phyloP scores from a whole-genome alignment of 1,140 invertebrate genomes.

The Acarapis woodi region DNA sequence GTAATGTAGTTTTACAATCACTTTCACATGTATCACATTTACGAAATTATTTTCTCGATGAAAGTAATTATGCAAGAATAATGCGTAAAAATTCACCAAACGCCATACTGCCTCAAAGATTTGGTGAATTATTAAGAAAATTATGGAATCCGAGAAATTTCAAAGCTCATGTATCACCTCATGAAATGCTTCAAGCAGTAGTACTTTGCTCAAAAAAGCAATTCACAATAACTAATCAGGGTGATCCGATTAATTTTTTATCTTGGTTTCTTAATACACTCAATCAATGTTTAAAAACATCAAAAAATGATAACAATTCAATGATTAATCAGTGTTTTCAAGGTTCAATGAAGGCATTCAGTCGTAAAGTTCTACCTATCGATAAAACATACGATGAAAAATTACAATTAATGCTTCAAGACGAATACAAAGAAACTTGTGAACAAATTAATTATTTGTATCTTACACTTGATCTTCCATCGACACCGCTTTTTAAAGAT shows the following conservation, averaged over 20 bases:
- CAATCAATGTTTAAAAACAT: constrained; percentile 31
- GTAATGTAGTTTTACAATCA: constrained; percentile 84
- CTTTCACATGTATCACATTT: constrained; percentile 77
- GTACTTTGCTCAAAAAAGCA: constrained; percentile 90
- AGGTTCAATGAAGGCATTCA: constrained; percentile 79
- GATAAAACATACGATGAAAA: constrained; percentile 64
- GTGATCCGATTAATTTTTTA: constrained; percentile 80
- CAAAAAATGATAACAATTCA: constrained; percentile 16
- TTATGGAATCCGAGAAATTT: constrained; percentile 98
- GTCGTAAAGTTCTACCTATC: constrained; percentile 69
- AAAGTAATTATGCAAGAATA: constrained; percentile 63
- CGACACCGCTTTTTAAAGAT: constrained; percentile 67
- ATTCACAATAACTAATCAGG: constrained; percentile 95
- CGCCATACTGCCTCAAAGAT: constrained; percentile 68
- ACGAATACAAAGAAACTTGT: constrained; percentile 39
- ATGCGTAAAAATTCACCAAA: constrained; percentile 52
- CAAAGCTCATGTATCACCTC: constrained; percentile 95
- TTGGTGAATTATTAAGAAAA: constrained; percentile 88
- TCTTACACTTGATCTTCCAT: constrained; percentile 80
- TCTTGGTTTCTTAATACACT: constrained; percentile 30
- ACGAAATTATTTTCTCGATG: constrained; percentile 73
- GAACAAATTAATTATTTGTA: constrained; percentile 78
- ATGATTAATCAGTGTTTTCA: constrained; percentile 86
- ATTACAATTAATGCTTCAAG: constrained; percentile 37
- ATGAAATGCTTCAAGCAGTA: constrained; percentile 98